phyloP scores from a whole-genome alignment of 1,140 invertebrate genomes.

The Drosophila punjabiensis region DNA sequence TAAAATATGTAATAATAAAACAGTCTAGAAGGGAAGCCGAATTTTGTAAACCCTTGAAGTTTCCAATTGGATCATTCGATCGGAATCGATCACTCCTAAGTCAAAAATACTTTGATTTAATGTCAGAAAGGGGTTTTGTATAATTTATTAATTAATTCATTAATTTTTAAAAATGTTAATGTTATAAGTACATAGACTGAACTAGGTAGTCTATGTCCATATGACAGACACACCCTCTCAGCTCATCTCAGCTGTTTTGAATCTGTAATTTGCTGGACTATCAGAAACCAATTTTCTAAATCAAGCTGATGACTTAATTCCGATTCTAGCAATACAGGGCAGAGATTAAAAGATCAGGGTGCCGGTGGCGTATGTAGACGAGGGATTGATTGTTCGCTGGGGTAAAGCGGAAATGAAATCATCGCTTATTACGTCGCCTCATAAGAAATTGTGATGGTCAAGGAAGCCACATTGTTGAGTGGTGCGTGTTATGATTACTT shows the following conservation, averaged over 20 bases:
- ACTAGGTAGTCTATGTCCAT: neutral
- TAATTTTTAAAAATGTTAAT: neutral
- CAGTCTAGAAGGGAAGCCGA: neutral
- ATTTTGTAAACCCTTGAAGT: neutral
- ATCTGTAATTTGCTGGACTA: constrained; percentile 6
- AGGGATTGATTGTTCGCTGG: constrained; percentile 42
- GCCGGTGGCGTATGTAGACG: constrained; percentile 4
- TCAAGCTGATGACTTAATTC: constrained; percentile 48
- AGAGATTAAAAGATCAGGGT: constrained; percentile 42
- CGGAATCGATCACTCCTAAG: neutral
- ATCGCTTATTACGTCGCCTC: constrained; percentile 32
- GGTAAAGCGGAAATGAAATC: constrained; percentile 48
- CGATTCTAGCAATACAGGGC: constrained; percentile 30
- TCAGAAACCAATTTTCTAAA: constrained; percentile 45
- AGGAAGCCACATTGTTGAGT: constrained; percentile 16
- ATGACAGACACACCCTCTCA: constrained; percentile 6
- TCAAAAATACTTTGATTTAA: neutral
- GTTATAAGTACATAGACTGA: neutral
- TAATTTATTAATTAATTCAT: too few relatives aligned
- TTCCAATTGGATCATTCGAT: neutral
- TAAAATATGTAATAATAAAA: too few relatives aligned
- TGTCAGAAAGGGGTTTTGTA: too few relatives aligned
- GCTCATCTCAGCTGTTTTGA: constrained; percentile 1
- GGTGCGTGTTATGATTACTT: constrained; percentile 66
- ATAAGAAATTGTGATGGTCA: constrained; percentile 39